These are phyloP conservation scores for Acrossocheilus fasciatus DNA, from an alignment of 2,797 vertebrate genomes.

Conservation along the genomic window DNA sequence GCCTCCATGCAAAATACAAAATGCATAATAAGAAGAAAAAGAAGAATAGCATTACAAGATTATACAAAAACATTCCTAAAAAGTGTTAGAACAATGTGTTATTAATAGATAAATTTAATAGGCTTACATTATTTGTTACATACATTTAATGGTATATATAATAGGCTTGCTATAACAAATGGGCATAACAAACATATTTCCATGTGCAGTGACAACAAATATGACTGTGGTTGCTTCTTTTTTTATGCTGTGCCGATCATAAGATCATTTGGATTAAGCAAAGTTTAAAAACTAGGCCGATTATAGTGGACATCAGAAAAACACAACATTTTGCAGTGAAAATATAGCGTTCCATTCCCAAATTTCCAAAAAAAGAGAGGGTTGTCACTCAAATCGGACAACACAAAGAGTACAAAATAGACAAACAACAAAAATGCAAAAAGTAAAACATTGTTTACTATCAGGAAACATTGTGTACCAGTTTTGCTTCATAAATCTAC, in stretches of 20 bases:
- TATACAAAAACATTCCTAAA: not conserved
- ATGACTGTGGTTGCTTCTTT: not conserved
- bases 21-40: not conserved
- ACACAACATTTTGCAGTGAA: not conserved
- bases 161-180: not conserved
- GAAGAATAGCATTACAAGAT: not conserved
- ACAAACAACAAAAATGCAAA: not conserved
- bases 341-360: not conserved
- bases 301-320: not conserved
- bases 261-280: not conserved
- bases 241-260: not conserved
- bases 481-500: not conserved
- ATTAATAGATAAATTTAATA: not conserved
- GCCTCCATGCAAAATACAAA: not conserved
- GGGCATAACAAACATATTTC: not conserved
- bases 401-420: not conserved
- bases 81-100: not conserved
- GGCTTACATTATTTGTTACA: not conserved
- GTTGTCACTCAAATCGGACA: not conserved
- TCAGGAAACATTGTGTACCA: not conserved
- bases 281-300: not conserved
- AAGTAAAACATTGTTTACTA: not conserved
- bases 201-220: not conserved
- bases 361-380: not conserved
- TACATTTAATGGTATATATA: not conserved